Conservation (phyloP, 2,888 invertebrate genomes). For the Drosophila ochracea region DNA sequence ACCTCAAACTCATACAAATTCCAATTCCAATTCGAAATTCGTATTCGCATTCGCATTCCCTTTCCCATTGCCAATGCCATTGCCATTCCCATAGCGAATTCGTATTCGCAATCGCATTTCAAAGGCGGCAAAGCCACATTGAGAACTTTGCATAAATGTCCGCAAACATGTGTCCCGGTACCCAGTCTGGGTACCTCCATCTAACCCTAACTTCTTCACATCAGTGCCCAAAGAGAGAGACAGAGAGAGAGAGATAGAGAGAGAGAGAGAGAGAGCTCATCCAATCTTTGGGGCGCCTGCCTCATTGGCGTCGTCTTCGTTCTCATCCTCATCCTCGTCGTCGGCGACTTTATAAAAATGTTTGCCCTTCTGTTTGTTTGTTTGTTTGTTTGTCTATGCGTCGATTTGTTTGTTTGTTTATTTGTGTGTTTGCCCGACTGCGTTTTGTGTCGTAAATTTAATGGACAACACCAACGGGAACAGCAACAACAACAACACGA, state of each 20-base stretch:
- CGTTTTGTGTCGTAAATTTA: conserved; percentile 81
- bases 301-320: conserved; percentile 65
- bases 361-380: conserved; percentile 66
- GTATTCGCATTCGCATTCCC: conserved; percentile 1
- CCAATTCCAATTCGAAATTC: conserved; percentile 9
- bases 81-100: conserved; percentile 9
- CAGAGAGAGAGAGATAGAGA: not conserved
- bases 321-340: conserved; percentile 21
- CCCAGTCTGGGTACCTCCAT: conserved; percentile 2
- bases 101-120: conserved; percentile 43
- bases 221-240: not conserved
- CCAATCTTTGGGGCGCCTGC: conserved; percentile 25
- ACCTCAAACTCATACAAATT: conserved; percentile 5
- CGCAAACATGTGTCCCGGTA: conserved; percentile 74
- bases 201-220: not conserved
- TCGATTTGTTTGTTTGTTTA: conserved; percentile 69
- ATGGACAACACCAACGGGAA: conserved; percentile 63
- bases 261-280: not conserved
- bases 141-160: conserved; percentile 77
- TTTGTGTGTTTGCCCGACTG: conserved; percentile 73
- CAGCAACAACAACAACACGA: conserved; percentile 20
- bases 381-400: conserved; percentile 75
- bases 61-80: not conserved
- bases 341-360: conserved; percentile 80
- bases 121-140: conserved; percentile 35